phyloP scores from a whole-genome alignment of 1,140 invertebrate species.

The Ceratina japonica region DNA sequence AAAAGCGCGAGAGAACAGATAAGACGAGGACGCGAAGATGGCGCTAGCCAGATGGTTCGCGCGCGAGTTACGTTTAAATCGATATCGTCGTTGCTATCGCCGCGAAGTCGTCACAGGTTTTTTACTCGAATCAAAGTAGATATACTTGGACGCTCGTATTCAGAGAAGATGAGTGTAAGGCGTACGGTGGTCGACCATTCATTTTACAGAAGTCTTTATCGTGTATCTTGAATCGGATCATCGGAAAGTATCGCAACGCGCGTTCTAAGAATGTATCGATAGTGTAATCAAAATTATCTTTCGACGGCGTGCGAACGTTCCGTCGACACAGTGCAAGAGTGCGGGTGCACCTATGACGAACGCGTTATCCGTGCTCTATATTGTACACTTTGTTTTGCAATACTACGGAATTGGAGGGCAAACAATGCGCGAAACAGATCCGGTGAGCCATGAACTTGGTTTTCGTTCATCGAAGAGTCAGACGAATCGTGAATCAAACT shows the following conservation, averaged over 20 bases:
- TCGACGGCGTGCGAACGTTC: too few relatives aligned
- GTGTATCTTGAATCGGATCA: background rate
- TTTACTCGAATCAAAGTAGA: background rate
- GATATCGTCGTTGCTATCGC: background rate
- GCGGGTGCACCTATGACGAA: too few relatives aligned
- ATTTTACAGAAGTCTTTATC: background rate
- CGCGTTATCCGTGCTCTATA: too few relatives aligned
- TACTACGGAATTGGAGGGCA: too few relatives aligned
- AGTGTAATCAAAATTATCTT: background rate
- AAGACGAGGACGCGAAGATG: constrained; percentile 45
- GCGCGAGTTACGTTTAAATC: constrained; percentile 15
- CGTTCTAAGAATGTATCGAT: background rate
- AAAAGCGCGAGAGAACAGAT: constrained; percentile 38
- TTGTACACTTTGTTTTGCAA: too few relatives aligned
- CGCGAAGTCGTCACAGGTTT: background rate
- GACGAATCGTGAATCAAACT: too few relatives aligned
- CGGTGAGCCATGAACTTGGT: too few relatives aligned
- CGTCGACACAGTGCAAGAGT: too few relatives aligned
- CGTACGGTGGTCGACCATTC: too few relatives aligned
- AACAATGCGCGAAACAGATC: too few relatives aligned
- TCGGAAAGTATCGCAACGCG: too few relatives aligned
- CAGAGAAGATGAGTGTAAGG: background rate
- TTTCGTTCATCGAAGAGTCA: too few relatives aligned
- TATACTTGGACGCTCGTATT: background rate
- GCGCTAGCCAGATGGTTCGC: constrained; percentile 70